Percentiles rank a stretch among this genome's conserved stretches.
Evolutionary conservation across 2,113 vertebrate species (phyloP).

Genomic region (Geococcyx californianus): DNA sequence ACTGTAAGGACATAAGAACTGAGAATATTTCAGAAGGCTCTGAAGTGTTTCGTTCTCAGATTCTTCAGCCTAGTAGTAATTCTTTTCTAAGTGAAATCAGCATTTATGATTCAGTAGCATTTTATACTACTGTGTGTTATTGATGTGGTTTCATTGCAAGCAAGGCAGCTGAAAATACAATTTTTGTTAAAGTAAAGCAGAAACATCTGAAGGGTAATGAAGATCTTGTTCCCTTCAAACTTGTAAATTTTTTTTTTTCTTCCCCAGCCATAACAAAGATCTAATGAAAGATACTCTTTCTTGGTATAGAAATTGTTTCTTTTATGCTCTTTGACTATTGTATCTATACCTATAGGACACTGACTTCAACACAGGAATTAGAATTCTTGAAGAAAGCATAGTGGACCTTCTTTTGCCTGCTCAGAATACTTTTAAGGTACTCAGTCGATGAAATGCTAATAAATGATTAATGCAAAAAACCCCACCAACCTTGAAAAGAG

Average conservation of each 20-base stretch:
- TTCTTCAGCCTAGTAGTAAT: not conserved
- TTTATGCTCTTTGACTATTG: not conserved
- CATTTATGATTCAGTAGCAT: not conserved
- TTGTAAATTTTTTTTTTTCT: not conserved
- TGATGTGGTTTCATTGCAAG: not conserved
- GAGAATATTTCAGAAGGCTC: not conserved
- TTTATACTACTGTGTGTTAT: not conserved
- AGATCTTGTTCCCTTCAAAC: not conserved
- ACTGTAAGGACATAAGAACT: not conserved
- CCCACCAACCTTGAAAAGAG: not conserved
- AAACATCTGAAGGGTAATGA: not conserved
- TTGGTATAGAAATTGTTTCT: not conserved
- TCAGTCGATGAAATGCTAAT: not conserved
- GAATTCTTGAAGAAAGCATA: not conserved
- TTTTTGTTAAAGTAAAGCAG: not conserved
- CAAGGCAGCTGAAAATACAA: not conserved
- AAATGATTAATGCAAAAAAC: not conserved
- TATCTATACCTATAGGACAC: not conserved
- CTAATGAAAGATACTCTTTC: not conserved
- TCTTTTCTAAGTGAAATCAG: not conserved
- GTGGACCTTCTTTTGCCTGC: not conserved
- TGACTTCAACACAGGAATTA: not conserved
- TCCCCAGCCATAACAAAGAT: fast-evolving
- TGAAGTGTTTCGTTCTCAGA: not conserved
- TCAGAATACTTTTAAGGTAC: not conserved